Percentiles rank a stretch among this genome's conserved stretches.
These are phyloP conservation scores for Carcinoscorpius rotundicauda DNA, from an alignment of 1,140 invertebrate genomes.

Conservation along the genomic window DNA sequence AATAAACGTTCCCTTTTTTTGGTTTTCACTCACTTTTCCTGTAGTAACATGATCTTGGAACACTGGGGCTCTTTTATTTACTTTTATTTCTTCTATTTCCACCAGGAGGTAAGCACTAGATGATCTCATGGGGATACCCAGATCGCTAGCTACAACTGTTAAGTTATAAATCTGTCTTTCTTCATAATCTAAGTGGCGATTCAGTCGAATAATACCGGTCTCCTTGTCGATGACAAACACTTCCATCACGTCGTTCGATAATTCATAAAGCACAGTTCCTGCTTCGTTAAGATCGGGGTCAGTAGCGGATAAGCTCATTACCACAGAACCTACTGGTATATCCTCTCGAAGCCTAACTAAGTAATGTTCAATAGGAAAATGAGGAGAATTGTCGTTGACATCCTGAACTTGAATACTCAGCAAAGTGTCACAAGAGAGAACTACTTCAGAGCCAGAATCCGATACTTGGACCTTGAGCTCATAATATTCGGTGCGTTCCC, in stretches of 20 bases:
- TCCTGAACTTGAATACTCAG: slow-evolving; percentile 70
- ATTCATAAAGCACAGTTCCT: slow-evolving; percentile 49
- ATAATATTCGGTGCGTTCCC: slow-evolving; percentile 69
- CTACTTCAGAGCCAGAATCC: slow-evolving; percentile 44
- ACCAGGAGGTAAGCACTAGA: slow-evolving; percentile 14
- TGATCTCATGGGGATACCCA: slow-evolving; percentile 1
- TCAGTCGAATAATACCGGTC: slow-evolving; percentile 20
- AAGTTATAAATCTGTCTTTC: slow-evolving; percentile 23
- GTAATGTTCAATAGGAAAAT: slow-evolving; percentile 48
- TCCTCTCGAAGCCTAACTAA: slow-evolving; percentile 75
- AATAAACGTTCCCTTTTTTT: slow-evolving; percentile 55
- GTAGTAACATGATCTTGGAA: slow-evolving; percentile 66
- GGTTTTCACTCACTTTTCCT: slow-evolving; percentile 53
- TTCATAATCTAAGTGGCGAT: slow-evolving; percentile 39
- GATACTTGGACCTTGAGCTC: slow-evolving; percentile 67
- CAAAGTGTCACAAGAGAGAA: slow-evolving; percentile 54
- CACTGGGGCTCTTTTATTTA: slow-evolving; percentile 52
- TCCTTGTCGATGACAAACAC: slow-evolving; percentile 18
- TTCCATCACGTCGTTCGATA: slow-evolving; percentile 1
- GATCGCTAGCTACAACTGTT: slow-evolving; percentile 21
- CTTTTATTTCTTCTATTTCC: slow-evolving; percentile 25
- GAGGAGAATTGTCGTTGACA: slow-evolving; percentile 79
- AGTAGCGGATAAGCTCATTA: slow-evolving; percentile 66
- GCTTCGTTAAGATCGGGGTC: slow-evolving; percentile 73
- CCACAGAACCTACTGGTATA: slow-evolving; percentile 67